Conservation (phyloP, 1,140 invertebrate species). For the Oscheius sp. region DNA sequence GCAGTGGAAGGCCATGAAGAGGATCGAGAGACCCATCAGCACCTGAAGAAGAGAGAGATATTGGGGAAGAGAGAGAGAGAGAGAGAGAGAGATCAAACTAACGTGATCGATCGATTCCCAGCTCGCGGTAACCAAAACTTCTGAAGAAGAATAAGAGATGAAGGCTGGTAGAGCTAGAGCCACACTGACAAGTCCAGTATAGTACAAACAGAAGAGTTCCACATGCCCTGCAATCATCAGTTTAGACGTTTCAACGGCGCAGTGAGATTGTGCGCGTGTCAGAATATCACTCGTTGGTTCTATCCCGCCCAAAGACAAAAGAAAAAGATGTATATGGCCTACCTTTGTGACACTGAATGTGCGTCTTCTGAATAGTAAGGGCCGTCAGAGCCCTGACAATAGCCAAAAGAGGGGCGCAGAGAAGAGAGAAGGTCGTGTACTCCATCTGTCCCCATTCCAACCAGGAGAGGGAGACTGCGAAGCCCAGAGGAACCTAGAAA, state of each 20-base stretch:
- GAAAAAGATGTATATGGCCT: neutral
- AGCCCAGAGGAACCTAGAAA: conserved; percentile 28
- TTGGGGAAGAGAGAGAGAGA: neutral
- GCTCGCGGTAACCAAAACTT: conserved; percentile 29
- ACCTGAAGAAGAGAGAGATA: conserved; percentile 23
- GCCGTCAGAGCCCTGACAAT: conserved; percentile 12
- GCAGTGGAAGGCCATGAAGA: conserved; percentile 33
- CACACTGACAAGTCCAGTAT: neutral
- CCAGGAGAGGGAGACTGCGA: conserved; percentile 29
- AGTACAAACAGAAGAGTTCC: conserved; percentile 26
- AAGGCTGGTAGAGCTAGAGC: conserved; percentile 30
- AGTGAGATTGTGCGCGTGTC: too few relatives aligned
- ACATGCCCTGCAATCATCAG: neutral
- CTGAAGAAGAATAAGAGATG: conserved; percentile 20
- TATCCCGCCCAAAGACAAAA: neutral
- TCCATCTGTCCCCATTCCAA: conserved; percentile 37
- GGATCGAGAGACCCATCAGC: conserved; percentile 25
- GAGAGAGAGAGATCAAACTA: neutral
- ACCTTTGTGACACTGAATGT: conserved; percentile 6
- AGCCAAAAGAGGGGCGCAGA: conserved; percentile 26
- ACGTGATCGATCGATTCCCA: conserved; percentile 45
- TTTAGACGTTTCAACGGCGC: neutral
- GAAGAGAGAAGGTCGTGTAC: conserved; percentile 21
- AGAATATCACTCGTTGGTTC: neutral
- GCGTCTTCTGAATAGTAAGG: conserved; percentile 22